These are phyloP conservation scores for Molossus alvarezi DNA, from an alignment of 2,797 vertebrate species.

Conservation along the genomic window DNA sequence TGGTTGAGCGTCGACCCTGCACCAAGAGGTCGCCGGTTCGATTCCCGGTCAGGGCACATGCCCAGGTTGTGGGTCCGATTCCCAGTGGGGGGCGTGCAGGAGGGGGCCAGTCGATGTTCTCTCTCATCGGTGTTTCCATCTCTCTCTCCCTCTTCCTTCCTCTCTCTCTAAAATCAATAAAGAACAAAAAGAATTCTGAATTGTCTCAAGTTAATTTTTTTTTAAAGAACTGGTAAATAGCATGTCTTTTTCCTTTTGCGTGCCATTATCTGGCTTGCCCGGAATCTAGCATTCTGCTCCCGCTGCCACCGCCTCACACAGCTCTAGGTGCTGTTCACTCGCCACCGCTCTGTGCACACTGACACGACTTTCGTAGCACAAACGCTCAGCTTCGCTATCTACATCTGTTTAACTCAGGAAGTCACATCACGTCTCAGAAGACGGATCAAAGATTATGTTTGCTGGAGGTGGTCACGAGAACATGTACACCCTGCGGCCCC, in stretches of 20 bases:
- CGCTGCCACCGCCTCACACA: background rate
- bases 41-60: no score
- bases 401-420: background rate
- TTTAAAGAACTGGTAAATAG: background rate
- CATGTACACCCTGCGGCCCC: background rate
- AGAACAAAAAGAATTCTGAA: no score
- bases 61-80: no score
- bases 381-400: background rate
- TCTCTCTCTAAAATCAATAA: no score
- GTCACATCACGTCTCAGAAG: background rate
- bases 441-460: background rate
- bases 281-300: background rate
- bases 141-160: no score
- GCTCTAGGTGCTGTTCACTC: background rate
- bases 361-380: background rate
- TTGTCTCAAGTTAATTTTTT: background rate
- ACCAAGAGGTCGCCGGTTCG: no score
- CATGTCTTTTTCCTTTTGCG: background rate
- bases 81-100: no score
- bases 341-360: background rate
- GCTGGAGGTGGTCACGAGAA: slow-evolving; percentile 9
- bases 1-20: no score
- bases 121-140: no score
- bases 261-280: no score
- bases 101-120: no score